These are phyloP conservation scores for Drosophila demipolita DNA, from an alignment of 2,888 invertebrate species.

Conservation along the genomic window DNA sequence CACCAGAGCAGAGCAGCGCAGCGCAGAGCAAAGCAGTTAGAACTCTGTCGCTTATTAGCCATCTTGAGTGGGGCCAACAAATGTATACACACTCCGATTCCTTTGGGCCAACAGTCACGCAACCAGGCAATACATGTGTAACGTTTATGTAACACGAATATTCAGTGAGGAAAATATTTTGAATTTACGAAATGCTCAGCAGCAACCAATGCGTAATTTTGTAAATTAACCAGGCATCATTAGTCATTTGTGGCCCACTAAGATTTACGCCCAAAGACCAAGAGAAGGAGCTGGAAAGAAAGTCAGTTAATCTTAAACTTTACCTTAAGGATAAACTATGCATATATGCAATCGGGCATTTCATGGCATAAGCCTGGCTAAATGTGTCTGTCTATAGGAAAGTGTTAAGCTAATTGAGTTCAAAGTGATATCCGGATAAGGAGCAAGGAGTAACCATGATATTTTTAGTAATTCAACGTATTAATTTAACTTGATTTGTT, in stretches of 20 bases:
- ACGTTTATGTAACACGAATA: slow-evolving; percentile 9
- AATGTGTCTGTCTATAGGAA: background rate
- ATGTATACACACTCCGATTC: slow-evolving; percentile 7
- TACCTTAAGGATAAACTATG: background rate
- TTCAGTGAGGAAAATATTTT: background rate
- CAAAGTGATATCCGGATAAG: background rate
- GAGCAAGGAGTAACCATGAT: slow-evolving; percentile 2
- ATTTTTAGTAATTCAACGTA: slow-evolving; percentile 62
- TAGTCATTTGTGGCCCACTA: background rate
- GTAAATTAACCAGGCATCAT: background rate
- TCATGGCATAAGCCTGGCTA: background rate
- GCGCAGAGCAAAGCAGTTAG: slow-evolving; percentile 24
- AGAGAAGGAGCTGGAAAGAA: background rate
- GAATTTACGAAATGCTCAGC: slow-evolving; percentile 1
- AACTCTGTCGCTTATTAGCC: slow-evolving; percentile 23
- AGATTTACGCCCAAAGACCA: background rate
- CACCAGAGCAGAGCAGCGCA: slow-evolving; percentile 33
- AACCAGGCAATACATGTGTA: slow-evolving; percentile 2
- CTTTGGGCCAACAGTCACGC: background rate
- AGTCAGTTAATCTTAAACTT: background rate
- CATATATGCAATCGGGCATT: background rate
- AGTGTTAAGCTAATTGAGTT: background rate
- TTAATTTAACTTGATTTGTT: slow-evolving; percentile 49
- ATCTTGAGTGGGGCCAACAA: slow-evolving; percentile 19
- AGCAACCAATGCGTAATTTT: background rate